Evolutionary conservation across 2,797 vertebrate species (phyloP), one percentile per base, ranked within the genome.

Genomic region (Poeciliopsis gracilis): DNA sequence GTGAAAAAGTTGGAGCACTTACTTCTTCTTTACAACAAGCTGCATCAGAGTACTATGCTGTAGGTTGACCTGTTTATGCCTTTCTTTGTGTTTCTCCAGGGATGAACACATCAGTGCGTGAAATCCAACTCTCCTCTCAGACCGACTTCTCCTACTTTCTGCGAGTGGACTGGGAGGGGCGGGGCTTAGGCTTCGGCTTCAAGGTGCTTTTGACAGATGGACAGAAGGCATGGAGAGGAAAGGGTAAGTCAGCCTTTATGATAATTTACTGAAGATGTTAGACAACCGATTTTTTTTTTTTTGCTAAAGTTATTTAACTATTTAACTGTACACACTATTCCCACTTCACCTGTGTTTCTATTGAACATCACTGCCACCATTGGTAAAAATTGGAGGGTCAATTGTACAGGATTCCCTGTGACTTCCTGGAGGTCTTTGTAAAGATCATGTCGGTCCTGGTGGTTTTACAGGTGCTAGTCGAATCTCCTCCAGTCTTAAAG

Each of bases 141-240:
- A 94, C 95, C 36, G 93, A 88, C 72, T 87, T 85, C 77, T 90
- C 90, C 0, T 97, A 97, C 90, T 98, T 97, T 91, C 92, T 99
- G 10, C 96, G 95, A 63, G 84, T 98, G 67, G 94, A 94, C 51
- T 97, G 97, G 97, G 88, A 90, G 53, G 93, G 95, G 87, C 82
- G 23, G 79, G 93, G 96, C 82, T 89, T 98, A 61, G 94, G 88
- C 5, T 90, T 87, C 10, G 98, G 98, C 76, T 98, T 98, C 91
- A 89, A 82, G 81, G 11, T 98, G 85, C 80, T 94, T 69, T 95
- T 99, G 69, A 97, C 92, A 59, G 96, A 99, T 84, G 97, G 97
- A 61, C 93, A 94, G 15, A 92, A 89, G 33, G 97, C 96, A 0
- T 99, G 98, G 98, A 95, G 87, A 77, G 97, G 97, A 75, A 93